Evolutionary conservation across 2,888 invertebrate species (phyloP), one percentile per base, ranked within the genome.

Genomic region (Sthenelais limicola): DNA sequence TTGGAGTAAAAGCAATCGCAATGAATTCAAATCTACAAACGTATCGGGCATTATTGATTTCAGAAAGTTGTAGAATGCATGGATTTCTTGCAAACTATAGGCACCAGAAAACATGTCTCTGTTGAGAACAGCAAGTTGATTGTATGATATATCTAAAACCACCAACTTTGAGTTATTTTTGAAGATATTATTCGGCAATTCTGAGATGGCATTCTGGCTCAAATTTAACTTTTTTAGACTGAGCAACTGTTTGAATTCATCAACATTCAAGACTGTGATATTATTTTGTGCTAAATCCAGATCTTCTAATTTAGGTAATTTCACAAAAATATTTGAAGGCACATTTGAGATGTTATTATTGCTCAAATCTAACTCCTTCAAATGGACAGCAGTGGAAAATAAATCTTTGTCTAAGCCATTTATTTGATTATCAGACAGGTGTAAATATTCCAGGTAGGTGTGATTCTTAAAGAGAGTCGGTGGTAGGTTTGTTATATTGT

Each of bases 121-220:
- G 3, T 12, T 7, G 15, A 62, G 9, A 3, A 9, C 26, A 26
- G 62, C 24, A 15, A 62, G 18, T 26, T 62, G 7, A 43, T 62
- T 62, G 62, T 38, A 62, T 4, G 62, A 62, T 38, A 62, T 35
- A 3, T n/a, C 62, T 26, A 62, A 43, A 21, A 62, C 24, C 62
- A 21, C 12, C 12, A 62, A 43, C 3, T 56, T 4, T 18, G 18
- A 12, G 32, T 15, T 32, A 9, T 7, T 32, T 21, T 62, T n/a
- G 26, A 1, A 5, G 4, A 5, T 2, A n/a, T 62, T 26, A 5
- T 30, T 21, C 18, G 35, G 3, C 1, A 62, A 26, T 18, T 38
- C 21, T 7, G 2, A 9, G 38, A 62, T 62, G 35, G 18, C 35
- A 38, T 62, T 62, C 24, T 62, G 62, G 21, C 62, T 62, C 4